Percentiles rank a stretch among this genome's conserved stretches.
These are phyloP conservation scores for Papilio elwesi DNA, from an alignment of 2,888 invertebrate species.

Conservation along the genomic window DNA sequence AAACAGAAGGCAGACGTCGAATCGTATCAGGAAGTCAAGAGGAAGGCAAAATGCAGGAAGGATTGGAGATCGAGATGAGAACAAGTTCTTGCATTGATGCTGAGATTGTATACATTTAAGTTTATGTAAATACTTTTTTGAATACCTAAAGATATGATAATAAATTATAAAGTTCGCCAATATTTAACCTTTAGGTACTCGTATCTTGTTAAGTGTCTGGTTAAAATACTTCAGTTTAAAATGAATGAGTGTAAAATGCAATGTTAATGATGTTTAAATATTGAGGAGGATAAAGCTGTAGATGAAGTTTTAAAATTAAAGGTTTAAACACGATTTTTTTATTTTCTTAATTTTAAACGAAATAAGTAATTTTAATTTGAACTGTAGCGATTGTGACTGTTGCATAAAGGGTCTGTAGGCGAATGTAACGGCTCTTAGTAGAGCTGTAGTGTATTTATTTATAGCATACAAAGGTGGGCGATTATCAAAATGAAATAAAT, in stretches of 20 bases:
- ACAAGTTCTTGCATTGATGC: too few relatives aligned
- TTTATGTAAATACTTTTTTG: conserved; percentile 33
- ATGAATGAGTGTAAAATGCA: conserved; percentile 13
- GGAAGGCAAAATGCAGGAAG: too few relatives aligned
- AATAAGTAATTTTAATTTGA: too few relatives aligned
- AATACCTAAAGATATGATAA: conserved; percentile 2
- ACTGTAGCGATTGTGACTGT: too few relatives aligned
- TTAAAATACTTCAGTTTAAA: background rate
- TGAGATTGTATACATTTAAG: conserved; percentile 21
- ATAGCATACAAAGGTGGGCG: too few relatives aligned
- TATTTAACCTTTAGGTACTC: background rate
- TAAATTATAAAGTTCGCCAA: background rate
- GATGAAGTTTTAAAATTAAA: conserved; percentile 1
- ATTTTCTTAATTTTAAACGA: background rate
- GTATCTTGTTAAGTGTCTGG: background rate
- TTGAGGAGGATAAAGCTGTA: background rate
- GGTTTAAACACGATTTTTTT: background rate
- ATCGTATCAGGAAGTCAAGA: too few relatives aligned
- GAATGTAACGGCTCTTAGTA: too few relatives aligned
- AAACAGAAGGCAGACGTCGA: too few relatives aligned
- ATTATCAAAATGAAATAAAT: too few relatives aligned
- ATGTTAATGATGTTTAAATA: background rate
- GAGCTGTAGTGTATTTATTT: too few relatives aligned
- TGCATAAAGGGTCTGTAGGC: too few relatives aligned
- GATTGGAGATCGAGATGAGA: too few relatives aligned